These are phyloP conservation scores for Campoletis raptor DNA, from an alignment of 2,888 invertebrate genomes.

Conservation along the genomic window DNA sequence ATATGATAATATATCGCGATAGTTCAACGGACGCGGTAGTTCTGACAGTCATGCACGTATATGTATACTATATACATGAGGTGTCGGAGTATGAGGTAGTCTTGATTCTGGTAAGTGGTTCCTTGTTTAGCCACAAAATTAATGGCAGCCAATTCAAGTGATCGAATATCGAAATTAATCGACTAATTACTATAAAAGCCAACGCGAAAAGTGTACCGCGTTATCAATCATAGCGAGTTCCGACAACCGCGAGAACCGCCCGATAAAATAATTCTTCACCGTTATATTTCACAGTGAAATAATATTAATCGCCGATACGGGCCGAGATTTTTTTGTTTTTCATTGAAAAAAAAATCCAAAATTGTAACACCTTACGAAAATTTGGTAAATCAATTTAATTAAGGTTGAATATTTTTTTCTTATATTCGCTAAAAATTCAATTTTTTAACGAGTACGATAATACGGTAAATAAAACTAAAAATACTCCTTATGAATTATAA, in stretches of 20 bases:
- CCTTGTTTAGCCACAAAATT: slow-evolving; percentile 76
- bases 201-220: slow-evolving; percentile 55
- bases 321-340: not conserved
- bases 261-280: slow-evolving; percentile 18
- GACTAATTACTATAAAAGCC: slow-evolving; percentile 84
- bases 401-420: too few relatives aligned
- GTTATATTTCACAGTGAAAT: slow-evolving; percentile 13
- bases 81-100: slow-evolving; percentile 1
- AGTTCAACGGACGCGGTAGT: not conserved
- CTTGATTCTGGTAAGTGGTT: slow-evolving; percentile 36
- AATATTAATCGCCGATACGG: not conserved
- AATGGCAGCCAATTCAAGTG: slow-evolving; percentile 76
- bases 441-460: not conserved
- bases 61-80: not conserved
- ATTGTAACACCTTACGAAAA: too few relatives aligned
- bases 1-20: not conserved
- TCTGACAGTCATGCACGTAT: not conserved
- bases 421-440: too few relatives aligned
- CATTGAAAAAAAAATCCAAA: too few relatives aligned
- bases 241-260: slow-evolving; percentile 76
- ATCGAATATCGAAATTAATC: slow-evolving; percentile 78
- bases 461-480: not conserved
- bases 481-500: not conserved
- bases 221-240: slow-evolving; percentile 81
- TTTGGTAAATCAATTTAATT: too few relatives aligned